Conservation (phyloP, 2,888 invertebrate species). For the Leptinotarsa peninsularis region DNA sequence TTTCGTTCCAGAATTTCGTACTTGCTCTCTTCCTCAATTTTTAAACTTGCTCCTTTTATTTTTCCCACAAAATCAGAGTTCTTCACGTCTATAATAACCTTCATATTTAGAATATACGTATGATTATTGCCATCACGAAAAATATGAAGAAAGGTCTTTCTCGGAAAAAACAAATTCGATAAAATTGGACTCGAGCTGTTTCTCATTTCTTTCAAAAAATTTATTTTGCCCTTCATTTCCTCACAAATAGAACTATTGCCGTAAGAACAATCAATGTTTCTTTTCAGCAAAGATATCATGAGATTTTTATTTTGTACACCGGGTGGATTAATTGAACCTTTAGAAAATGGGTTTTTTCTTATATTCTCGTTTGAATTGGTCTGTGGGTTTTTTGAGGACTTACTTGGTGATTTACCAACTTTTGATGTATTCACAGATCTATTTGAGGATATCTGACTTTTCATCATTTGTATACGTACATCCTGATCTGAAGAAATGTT, state of each 20-base stretch:
- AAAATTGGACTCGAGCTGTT: conserved; percentile 25
- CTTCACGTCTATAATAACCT: conserved; percentile 25
- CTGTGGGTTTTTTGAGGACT: neutral
- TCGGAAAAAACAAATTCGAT: conserved; percentile 38
- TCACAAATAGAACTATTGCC: conserved; percentile 20
- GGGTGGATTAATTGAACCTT: neutral
- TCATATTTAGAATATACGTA: conserved; percentile 25
- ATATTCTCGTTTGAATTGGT: neutral
- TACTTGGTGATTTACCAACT: neutral
- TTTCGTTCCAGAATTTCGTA: neutral
- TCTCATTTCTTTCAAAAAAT: conserved; percentile 10
- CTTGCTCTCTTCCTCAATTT: conserved; percentile 15
- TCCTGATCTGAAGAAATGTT: too few relatives aligned
- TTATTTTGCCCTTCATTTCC: conserved; percentile 18
- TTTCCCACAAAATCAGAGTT: neutral
- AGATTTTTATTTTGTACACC: neutral
- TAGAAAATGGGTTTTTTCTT: neutral
- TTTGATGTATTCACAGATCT: neutral
- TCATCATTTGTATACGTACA: neutral
- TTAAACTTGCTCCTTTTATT: neutral
- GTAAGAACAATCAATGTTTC: conserved; percentile 25
- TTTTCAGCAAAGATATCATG: conserved; percentile 16
- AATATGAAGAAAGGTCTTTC: conserved; percentile 10
- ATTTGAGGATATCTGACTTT: neutral
- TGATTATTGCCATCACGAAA: conserved; percentile 17